A percentile compares a stretch with the other conserved stretches of the same genome.
These are phyloP conservation scores for Bembecia ichneumoniformis DNA, from an alignment of 2,888 invertebrate genomes.

Conservation along the genomic window DNA sequence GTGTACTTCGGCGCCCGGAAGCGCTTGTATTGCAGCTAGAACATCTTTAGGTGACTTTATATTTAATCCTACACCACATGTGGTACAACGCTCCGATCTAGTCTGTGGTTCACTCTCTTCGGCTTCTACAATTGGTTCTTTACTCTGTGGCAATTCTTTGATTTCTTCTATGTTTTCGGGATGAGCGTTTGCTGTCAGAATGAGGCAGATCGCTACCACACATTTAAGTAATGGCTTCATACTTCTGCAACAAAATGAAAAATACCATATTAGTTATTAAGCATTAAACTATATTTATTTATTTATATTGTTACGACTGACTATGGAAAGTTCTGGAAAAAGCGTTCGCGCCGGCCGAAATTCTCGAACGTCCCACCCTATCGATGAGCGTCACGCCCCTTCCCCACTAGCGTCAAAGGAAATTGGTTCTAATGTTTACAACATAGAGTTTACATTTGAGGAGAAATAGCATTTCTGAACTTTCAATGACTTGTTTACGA, in stretches of 20 bases:
- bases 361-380: too few relatives aligned
- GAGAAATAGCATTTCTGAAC: too few relatives aligned
- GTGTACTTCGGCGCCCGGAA: conserved; percentile 49
- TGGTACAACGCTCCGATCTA: conserved; percentile 47
- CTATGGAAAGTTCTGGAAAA: too few relatives aligned
- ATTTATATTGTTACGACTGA: too few relatives aligned
- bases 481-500: too few relatives aligned
- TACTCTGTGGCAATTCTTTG: conserved; percentile 40
- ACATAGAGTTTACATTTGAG: too few relatives aligned
- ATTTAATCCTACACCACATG: conserved; percentile 29
- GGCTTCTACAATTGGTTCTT: conserved; percentile 40
- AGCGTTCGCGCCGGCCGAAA: too few relatives aligned
- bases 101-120: conserved; percentile 40
- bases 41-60: conserved; percentile 39
- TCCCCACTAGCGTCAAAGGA: too few relatives aligned
- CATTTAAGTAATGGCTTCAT: conserved; percentile 62
- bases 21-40: conserved; percentile 36
- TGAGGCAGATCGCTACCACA: conserved; percentile 53
- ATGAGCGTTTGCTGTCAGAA: conserved; percentile 38
- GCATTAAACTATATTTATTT: too few relatives aligned
- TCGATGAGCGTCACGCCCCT: too few relatives aligned
- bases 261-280: too few relatives aligned
- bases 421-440: too few relatives aligned
- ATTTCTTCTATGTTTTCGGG: conserved; percentile 47
- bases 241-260: conserved; percentile 46